Evolutionary conservation across 1,140 invertebrate species (phyloP), one percentile per base, ranked within the genome.

Genomic region (Formica exsecta): DNA sequence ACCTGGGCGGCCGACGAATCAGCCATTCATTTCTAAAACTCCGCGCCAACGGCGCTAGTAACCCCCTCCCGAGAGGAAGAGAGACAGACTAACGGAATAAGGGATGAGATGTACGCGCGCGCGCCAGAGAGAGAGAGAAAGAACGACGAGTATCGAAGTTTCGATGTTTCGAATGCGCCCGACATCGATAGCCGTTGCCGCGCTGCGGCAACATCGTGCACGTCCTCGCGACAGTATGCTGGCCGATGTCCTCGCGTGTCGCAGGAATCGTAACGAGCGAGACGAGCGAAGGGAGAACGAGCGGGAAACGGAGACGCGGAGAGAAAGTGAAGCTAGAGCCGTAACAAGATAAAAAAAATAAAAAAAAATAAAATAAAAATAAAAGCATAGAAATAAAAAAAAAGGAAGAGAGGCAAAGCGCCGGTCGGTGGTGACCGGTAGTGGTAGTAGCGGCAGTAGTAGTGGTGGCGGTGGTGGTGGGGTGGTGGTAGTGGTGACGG

Each of bases 1-100:
- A 88, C 54, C 79, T 81, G 65, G 57, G 65, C 44, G 57, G 6
- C 73, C 64, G 84, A 80, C 86, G 74, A 88, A 88, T 90, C 88
- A 83, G 88, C 74, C 59, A 77, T 79, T 89, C 62, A 65, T 77
- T 74, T 85, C 85, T 61, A 51, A 89, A 90, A 86, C 51, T 25
- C 57, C 62, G 83, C 44, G 59, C 61, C 48, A 41, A 41, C 68
- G 54, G 38, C 41, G 48, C 70, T 86, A 84, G 83, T 54, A 81
- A 89, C 38, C 54, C 62, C 54, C 38, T 11, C 9, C 2, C 41
- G 25, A 41, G 64, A 80, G 25, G 4, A 8, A 48, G 8, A 4
- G 19, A 9, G 64, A 36, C 25, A 22, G 61, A 79, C 76, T 25
- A n/a, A 79, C 61, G 41, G 29, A 7, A 44, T 9, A 13, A 36